Percentiles rank a stretch among this genome's conserved stretches.
phyloP scores from a whole-genome alignment of 2,888 invertebrate species.

The Epistrophella euchroma region DNA sequence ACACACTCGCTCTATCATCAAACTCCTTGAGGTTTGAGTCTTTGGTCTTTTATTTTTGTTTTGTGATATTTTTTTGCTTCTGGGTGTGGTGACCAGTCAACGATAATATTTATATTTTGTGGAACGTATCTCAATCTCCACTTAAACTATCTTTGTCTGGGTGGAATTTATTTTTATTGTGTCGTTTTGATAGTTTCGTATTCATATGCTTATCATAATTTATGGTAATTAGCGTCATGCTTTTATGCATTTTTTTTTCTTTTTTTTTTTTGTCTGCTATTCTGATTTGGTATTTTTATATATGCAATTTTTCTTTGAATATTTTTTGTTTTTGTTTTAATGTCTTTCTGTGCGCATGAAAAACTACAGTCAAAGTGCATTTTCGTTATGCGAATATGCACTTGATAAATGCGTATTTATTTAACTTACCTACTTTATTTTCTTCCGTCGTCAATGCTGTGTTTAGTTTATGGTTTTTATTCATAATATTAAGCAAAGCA shows the following conservation, averaged over 20 bases:
- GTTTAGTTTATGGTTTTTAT: not conserved
- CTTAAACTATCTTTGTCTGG: slow-evolving; percentile 1
- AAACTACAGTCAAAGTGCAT: slow-evolving; percentile 53
- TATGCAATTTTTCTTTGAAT: slow-evolving; percentile 8
- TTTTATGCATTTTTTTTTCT: slow-evolving; percentile 36
- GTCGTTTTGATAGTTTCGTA: slow-evolving; percentile 55
- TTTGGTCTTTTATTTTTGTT: not conserved
- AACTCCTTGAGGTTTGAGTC: slow-evolving; percentile 42
- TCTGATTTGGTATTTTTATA: slow-evolving; percentile 3
- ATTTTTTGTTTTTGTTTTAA: not conserved
- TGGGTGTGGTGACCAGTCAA: slow-evolving; percentile 69
- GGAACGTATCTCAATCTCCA: not conserved
- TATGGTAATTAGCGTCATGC: slow-evolving; percentile 70
- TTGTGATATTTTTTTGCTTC: slow-evolving; percentile 16
- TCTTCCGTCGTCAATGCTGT: not conserved
- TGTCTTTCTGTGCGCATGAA: slow-evolving; percentile 11
- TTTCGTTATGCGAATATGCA: slow-evolving; percentile 70
- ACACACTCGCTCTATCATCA: slow-evolving; percentile 20
- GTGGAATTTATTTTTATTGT: slow-evolving; percentile 36
- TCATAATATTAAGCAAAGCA: slow-evolving; percentile 54
- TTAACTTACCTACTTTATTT: not conserved
- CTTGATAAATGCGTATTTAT: slow-evolving; percentile 58
- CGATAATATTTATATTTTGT: slow-evolving; percentile 2
- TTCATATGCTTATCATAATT: slow-evolving; percentile 69
- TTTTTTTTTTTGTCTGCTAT: slow-evolving; percentile 6